These are phyloP conservation scores for Baronia brevicornis DNA, from an alignment of 2,888 invertebrate species.

Conservation along the genomic window DNA sequence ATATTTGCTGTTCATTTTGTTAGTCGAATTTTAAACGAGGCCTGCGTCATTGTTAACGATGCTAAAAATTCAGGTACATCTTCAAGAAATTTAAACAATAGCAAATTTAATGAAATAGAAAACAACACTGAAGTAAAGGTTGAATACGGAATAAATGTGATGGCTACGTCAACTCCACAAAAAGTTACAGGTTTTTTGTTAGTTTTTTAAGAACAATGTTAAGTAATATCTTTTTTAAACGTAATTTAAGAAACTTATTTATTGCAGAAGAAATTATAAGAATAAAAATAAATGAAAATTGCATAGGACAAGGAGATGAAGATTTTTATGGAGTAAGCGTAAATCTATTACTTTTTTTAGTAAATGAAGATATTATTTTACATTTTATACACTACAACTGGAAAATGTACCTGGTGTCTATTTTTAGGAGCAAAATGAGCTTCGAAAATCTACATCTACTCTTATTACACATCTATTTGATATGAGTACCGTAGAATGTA, in stretches of 20 bases:
- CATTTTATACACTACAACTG: too few relatives aligned
- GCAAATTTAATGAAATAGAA: constrained; percentile 24
- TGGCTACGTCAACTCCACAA: constrained; percentile 57
- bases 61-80: constrained; percentile 49
- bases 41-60: constrained; percentile 47
- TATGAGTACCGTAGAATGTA: constrained; percentile 52
- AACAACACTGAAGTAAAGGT: constrained; percentile 35
- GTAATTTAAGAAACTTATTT: too few relatives aligned
- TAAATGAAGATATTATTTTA: too few relatives aligned
- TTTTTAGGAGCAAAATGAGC: constrained; percentile 29
- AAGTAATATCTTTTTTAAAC: constrained; percentile 7
- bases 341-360: constrained; percentile 4
- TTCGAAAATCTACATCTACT: constrained; percentile 46
- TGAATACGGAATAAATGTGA: constrained; percentile 30
- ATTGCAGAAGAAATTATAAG: constrained; percentile 29
- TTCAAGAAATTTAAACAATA: constrained; percentile 31
- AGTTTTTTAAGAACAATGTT: constrained; percentile 8
- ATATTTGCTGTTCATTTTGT: constrained; percentile 52
- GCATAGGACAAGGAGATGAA: constrained; percentile 64
- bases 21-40: constrained; percentile 57
- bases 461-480: constrained; percentile 58
- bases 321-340: constrained; percentile 40
- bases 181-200: constrained; percentile 32
- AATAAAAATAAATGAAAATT: constrained; percentile 8
- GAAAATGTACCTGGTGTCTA: too few relatives aligned